A percentile compares a stretch with the other conserved stretches of the same genome.
Conservation (phyloP, 2,113 vertebrate species). For the Hyla sarda region DNA sequence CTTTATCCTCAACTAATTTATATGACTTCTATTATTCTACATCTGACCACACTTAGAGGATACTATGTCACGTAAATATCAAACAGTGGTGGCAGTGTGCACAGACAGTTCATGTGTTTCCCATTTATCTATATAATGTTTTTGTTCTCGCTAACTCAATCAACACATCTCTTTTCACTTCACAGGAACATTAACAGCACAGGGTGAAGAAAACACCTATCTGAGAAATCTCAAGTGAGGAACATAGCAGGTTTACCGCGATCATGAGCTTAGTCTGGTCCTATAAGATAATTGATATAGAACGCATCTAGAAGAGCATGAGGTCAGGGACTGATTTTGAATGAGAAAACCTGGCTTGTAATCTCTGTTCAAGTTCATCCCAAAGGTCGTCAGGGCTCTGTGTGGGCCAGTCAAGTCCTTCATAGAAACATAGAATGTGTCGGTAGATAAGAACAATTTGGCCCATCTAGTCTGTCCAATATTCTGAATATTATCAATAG, state of each 20-base stretch:
- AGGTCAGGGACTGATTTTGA: too few species aligned
- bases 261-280: not conserved
- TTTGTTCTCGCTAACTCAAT: slow-evolving; percentile 25
- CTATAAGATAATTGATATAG: not conserved
- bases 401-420: too few species aligned
- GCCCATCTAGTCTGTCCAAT: too few species aligned
- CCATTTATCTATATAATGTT: not conserved
- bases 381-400: too few species aligned
- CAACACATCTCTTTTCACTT: slow-evolving; percentile 48
- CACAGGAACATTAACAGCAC: slow-evolving; percentile 42
- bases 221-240: not conserved
- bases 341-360: too few species aligned
- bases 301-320: too few species aligned
- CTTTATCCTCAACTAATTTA: too few species aligned
- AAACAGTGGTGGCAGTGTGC: not conserved
- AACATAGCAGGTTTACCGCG: not conserved
- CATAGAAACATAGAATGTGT: too few species aligned
- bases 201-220: slow-evolving; percentile 36
- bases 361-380: too few species aligned
- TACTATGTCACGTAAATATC: not conserved
- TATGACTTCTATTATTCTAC: not conserved
- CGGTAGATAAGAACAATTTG: too few species aligned
- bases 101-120: not conserved
- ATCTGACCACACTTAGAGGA: not conserved
- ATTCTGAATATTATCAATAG: too few species aligned